These are phyloP conservation scores for Listronotus oregonensis DNA, from an alignment of 1,140 invertebrate genomes.

Conservation along the genomic window DNA sequence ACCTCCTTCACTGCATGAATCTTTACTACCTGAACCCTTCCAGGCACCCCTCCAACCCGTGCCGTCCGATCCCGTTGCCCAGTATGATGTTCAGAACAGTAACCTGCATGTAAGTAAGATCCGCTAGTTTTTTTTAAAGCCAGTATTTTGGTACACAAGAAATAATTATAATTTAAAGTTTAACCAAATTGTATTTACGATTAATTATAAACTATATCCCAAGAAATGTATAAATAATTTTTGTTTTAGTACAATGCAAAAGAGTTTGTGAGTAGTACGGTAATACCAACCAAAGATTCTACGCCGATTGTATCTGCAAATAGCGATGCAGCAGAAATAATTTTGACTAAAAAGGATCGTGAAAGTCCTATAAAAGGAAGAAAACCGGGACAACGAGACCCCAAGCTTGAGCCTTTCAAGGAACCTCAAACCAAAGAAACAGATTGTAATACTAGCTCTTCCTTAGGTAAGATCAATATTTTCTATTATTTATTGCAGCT, in stretches of 20 bases:
- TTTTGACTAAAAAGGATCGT: slow-evolving; percentile 50
- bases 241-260: slow-evolving; percentile 48
- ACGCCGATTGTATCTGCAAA: slow-evolving; percentile 54
- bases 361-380: slow-evolving; percentile 52
- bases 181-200: too few species aligned
- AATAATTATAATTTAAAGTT: too few species aligned
- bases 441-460: slow-evolving; percentile 21
- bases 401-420: slow-evolving; percentile 9
- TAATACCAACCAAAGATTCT: slow-evolving; percentile 46
- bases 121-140: too few species aligned
- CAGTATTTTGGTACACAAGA: too few species aligned
- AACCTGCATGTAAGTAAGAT: slow-evolving; percentile 50
- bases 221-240: too few species aligned
- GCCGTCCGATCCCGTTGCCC: neutral
- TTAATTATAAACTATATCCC: too few species aligned
- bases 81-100: slow-evolving; percentile 47
- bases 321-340: slow-evolving; percentile 50
- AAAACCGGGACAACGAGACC: slow-evolving; percentile 40
- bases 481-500: too few species aligned
- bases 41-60: neutral
- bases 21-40: slow-evolving; percentile 16
- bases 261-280: slow-evolving; percentile 47
- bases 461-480: slow-evolving; percentile 12
- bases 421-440: slow-evolving; percentile 17
- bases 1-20: slow-evolving; percentile 4